These are phyloP conservation scores for Phalacrocorax brasilianus DNA, from an alignment of 2,113 vertebrate species.

Conservation along the genomic window DNA sequence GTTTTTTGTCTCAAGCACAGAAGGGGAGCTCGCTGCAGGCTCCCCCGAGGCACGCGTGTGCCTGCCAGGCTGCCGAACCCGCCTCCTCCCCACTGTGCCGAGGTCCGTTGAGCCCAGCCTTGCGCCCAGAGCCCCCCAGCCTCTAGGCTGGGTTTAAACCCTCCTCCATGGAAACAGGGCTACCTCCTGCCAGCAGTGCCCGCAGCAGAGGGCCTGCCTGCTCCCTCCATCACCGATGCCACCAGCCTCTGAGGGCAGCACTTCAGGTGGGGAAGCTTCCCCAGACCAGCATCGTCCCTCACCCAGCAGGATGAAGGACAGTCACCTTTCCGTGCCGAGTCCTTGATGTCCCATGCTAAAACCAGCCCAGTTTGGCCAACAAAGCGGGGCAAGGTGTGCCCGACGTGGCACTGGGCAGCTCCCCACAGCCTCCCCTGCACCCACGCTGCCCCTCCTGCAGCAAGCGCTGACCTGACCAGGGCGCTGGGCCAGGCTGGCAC, in stretches of 20 bases:
- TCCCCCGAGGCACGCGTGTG: fast-evolving
- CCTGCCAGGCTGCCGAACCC: not conserved
- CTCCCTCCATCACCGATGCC: fast-evolving
- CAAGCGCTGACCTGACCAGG: fast-evolving
- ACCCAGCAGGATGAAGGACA: too few relatives aligned
- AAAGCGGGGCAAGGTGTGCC: fast-evolving
- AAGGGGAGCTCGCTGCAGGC: not conserved
- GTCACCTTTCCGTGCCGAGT: not conserved
- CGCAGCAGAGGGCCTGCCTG: not conserved
- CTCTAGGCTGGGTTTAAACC: not conserved
- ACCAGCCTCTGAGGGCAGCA: not conserved
- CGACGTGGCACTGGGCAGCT: fast-evolving
- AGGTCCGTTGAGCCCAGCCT: not conserved
- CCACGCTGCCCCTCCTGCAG: not conserved
- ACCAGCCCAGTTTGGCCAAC: fast-evolving
- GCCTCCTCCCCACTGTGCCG: fast-evolving
- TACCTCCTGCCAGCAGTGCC: not conserved
- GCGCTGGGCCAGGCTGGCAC: not conserved
- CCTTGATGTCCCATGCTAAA: not conserved
- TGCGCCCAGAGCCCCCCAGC: not conserved
- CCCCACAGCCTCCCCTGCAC: not conserved
- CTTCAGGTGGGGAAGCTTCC: not conserved
- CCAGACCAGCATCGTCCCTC: fast-evolving
- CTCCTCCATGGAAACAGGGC: not conserved
- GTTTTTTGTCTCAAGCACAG: not conserved